Conservation (phyloP, 2,797 vertebrate genomes). For the Oryzias dopingdopingensis region DNA sequence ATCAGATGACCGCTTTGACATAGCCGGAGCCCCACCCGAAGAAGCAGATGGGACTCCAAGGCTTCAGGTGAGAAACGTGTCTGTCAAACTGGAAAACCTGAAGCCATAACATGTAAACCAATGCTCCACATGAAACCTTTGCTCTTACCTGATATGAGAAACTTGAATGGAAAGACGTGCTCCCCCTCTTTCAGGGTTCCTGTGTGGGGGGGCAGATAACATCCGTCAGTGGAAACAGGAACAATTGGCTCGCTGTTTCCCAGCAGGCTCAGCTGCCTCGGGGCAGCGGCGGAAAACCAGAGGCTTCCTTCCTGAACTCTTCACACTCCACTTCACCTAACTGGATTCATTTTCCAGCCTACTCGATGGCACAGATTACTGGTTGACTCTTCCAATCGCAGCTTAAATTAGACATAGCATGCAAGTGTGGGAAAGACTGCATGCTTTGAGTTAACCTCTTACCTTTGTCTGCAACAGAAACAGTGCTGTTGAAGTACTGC, state of each 20-base stretch:
- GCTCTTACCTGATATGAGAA: constrained; percentile 89
- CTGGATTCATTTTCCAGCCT: neutral
- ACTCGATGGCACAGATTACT: too few relatives aligned
- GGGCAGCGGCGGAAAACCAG: constrained; percentile 3
- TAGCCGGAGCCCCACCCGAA: neutral
- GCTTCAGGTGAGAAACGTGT: neutral
- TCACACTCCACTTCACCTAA: neutral
- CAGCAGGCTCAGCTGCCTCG: constrained; percentile 6
- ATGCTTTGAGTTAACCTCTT: neutral
- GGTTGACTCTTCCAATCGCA: too few relatives aligned
- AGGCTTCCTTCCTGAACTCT: neutral
- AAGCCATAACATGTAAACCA: constrained; percentile 22
- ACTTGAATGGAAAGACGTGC: constrained; percentile 93
- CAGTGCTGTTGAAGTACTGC: constrained; percentile 89
- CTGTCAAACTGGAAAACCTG: neutral
- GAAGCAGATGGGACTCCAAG: constrained; percentile 12
- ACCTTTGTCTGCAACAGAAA: constrained; percentile 94
- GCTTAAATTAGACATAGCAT: neutral
- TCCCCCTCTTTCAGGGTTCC: constrained; percentile 87
- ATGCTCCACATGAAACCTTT: neutral
- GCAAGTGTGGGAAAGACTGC: neutral
- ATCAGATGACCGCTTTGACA: too few relatives aligned
- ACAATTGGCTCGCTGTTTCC: constrained; percentile 41
- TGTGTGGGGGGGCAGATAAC: constrained; percentile 55
- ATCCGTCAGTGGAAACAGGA: constrained; percentile 26